A percentile compares a stretch with the other conserved stretches of the same genome.
These are phyloP conservation scores for Horisme vitalbata DNA, from an alignment of 2,888 invertebrate species.

Conservation along the genomic window DNA sequence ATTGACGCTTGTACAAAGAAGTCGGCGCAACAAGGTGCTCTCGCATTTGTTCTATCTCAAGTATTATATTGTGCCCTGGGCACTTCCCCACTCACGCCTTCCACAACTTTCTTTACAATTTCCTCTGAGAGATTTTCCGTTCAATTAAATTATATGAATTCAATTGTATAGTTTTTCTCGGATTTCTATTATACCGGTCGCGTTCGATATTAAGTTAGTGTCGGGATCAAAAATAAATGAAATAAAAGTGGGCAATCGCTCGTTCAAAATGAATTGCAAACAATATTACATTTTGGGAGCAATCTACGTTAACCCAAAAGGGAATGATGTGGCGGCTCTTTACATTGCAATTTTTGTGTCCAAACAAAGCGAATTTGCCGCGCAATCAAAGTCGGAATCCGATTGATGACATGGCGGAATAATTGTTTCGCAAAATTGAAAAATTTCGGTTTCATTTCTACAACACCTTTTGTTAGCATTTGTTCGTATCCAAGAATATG, in stretches of 20 bases:
- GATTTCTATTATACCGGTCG: constrained; percentile 53
- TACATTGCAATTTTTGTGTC: constrained; percentile 83
- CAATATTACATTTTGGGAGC: constrained; percentile 81
- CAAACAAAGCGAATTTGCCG: constrained; percentile 83
- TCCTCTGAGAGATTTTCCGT: constrained; percentile 64
- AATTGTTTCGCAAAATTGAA: constrained; percentile 83
- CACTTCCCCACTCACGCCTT: constrained; percentile 59
- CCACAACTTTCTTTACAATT: constrained; percentile 66
- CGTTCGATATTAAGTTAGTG: constrained; percentile 66
- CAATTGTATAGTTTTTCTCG: constrained; percentile 59
- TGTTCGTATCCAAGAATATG: no score
- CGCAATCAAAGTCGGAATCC: constrained; percentile 82
- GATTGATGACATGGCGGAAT: constrained; percentile 82
- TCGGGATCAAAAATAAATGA: constrained; percentile 64
- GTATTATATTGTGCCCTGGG: constrained; percentile 66
- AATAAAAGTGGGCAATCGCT: constrained; percentile 75
- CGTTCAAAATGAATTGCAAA: constrained; percentile 80
- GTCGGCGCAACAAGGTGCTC: constrained; percentile 60
- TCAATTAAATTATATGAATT: constrained; percentile 70
- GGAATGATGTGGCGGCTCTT: constrained; percentile 83
- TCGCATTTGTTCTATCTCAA: constrained; percentile 64
- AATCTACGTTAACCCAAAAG: constrained; percentile 81
- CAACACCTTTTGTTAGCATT: constrained; percentile 60
- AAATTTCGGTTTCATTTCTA: constrained; percentile 68
- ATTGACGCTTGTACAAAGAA: constrained; percentile 58